Conservation (phyloP, 2,797 vertebrate genomes). For the Microcaecilia unicolor region DNA sequence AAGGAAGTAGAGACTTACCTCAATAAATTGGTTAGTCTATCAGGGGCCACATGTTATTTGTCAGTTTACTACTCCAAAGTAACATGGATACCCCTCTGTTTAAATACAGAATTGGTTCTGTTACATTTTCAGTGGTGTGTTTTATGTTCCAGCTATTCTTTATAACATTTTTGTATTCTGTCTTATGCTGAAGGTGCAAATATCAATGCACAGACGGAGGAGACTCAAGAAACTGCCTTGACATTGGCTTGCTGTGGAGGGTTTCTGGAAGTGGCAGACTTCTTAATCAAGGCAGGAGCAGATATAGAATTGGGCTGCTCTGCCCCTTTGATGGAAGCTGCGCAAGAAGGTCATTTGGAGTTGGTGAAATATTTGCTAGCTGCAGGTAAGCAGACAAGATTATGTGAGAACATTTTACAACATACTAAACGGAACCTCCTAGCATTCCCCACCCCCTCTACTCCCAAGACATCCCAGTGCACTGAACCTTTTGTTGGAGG, state of each 20-base stretch:
- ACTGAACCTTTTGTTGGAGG: too few relatives aligned
- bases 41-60: too few relatives aligned
- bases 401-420: neutral
- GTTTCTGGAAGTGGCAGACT: constrained; percentile 65
- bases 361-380: constrained; percentile 68
- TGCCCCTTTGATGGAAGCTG: constrained; percentile 70
- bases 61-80: too few relatives aligned
- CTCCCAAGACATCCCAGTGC: rapidly evolving
- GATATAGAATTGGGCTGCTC: constrained; percentile 70
- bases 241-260: constrained; percentile 70
- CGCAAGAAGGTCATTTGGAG: constrained; percentile 68
- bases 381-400: constrained; percentile 62
- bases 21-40: too few relatives aligned
- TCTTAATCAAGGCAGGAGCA: constrained; percentile 69
- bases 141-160: too few relatives aligned
- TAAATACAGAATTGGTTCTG: too few relatives aligned
- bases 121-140: too few relatives aligned
- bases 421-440: constrained; percentile 1
- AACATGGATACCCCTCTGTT: too few relatives aligned
- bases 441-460: too few relatives aligned
- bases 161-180: neutral
- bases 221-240: constrained; percentile 66
- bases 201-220: constrained; percentile 71
- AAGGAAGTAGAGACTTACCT: too few relatives aligned
- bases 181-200: constrained; percentile 53